phyloP scores from a whole-genome alignment of 1,140 invertebrate genomes.

The Danaus plexippus region DNA sequence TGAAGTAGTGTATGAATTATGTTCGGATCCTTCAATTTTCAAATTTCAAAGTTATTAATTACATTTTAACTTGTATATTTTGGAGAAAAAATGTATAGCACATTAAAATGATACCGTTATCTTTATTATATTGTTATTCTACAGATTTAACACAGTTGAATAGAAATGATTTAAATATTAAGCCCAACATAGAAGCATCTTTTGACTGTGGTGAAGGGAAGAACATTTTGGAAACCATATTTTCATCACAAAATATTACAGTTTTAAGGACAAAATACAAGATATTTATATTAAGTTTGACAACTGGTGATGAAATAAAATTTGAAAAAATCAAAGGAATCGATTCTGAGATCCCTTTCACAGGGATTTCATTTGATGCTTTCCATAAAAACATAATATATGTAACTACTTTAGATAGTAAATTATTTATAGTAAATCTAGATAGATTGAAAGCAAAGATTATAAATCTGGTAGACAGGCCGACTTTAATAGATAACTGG shows the following conservation, averaged over 20 bases:
- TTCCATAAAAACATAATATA: conserved; percentile 57
- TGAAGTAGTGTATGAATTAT: too few species aligned
- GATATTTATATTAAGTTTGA: conserved; percentile 46
- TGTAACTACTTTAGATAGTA: conserved; percentile 41
- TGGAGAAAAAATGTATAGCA: too few species aligned
- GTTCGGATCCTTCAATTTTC: too few species aligned
- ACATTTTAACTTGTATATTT: too few species aligned
- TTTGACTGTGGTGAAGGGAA: conserved; percentile 40
- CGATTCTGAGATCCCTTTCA: conserved; percentile 45
- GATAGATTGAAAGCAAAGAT: conserved; percentile 44
- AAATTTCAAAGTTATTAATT: too few species aligned
- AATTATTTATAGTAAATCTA: conserved; percentile 50
- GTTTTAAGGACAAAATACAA: conserved; percentile 46
- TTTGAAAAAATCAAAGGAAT: conserved; percentile 42
- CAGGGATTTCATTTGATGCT: conserved; percentile 53
- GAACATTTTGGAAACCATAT: conserved; percentile 50
- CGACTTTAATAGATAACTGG: conserved; percentile 46
- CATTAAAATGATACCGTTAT: background rate
- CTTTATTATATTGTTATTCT: conserved; percentile 7
- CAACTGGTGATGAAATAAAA: conserved; percentile 23
- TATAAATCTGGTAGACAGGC: conserved; percentile 34
- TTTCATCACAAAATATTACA: conserved; percentile 37
- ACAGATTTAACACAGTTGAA: conserved; percentile 48
- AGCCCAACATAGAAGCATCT: conserved; percentile 20
- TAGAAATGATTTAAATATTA: conserved; percentile 30